Evolutionary conservation across 1,140 invertebrate genomes (phyloP).

Genomic region (Brachionus plicatilis): DNA sequence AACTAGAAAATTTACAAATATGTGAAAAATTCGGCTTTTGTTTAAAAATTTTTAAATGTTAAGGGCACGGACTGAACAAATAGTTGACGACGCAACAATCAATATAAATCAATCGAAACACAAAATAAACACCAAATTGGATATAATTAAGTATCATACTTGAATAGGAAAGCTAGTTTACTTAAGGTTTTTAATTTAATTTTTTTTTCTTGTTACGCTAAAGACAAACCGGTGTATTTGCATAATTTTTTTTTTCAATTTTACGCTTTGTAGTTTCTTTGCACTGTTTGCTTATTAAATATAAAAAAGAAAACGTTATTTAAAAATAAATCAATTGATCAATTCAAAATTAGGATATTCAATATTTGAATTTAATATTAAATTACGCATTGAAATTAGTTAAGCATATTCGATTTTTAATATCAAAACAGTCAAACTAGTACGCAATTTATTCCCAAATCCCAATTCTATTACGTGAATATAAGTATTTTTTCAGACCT

Average conservation of each 20-base stretch:
- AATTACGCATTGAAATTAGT: neutral
- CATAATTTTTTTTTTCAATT: neutral
- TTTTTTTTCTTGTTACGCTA: neutral
- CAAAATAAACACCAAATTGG: slow-evolving; percentile 12
- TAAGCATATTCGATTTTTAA: neutral
- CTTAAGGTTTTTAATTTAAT: slow-evolving; percentile 8
- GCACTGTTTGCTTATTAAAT: neutral
- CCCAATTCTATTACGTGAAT: neutral
- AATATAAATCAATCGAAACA: neutral
- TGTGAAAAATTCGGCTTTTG: slow-evolving; percentile 26
- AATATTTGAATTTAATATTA: slow-evolving; percentile 32
- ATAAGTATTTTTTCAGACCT: neutral
- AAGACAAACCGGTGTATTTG: slow-evolving; percentile 17
- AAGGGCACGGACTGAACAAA: neutral
- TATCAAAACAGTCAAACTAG: neutral
- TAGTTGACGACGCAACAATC: neutral
- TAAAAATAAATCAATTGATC: slow-evolving; percentile 4
- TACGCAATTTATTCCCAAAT: neutral
- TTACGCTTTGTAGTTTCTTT: slow-evolving; percentile 17
- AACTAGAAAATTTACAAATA: neutral
- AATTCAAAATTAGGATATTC: slow-evolving; percentile 1
- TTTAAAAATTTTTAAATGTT: slow-evolving; percentile 2
- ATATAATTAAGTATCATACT: slow-evolving; percentile 35
- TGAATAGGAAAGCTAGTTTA: neutral
- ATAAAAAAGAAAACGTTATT: neutral